Conservation (phyloP, 2,113 vertebrate species). For the Halcyon senegalensis region DNA sequence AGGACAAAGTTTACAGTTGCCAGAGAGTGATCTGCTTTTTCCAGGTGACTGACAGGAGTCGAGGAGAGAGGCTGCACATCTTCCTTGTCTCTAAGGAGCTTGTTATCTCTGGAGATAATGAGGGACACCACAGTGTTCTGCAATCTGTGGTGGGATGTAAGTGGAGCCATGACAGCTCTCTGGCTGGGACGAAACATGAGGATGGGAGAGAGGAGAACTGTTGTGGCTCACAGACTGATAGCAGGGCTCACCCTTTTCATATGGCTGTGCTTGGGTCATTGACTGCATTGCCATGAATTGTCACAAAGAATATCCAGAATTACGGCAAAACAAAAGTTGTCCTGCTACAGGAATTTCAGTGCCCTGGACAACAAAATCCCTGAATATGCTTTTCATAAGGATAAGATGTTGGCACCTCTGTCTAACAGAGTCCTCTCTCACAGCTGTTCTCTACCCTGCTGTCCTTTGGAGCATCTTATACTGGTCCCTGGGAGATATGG, state of each 20-base stretch:
- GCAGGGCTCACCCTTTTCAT: background rate
- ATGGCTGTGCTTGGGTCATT: background rate
- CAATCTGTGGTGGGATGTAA: constrained; percentile 11
- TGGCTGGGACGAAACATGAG: background rate
- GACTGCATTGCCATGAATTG: background rate
- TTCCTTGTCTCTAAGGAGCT: constrained; percentile 8
- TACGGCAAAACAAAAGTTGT: background rate
- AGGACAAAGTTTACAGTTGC: background rate
- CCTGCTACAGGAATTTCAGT: background rate
- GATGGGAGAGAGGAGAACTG: background rate
- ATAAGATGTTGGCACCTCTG: background rate
- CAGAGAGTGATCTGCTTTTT: background rate
- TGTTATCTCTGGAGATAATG: constrained; percentile 1
- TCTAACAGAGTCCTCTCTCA: background rate
- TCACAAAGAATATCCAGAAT: background rate
- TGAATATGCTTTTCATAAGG: background rate
- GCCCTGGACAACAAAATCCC: background rate
- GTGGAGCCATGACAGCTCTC: background rate
- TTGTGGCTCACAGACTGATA: background rate
- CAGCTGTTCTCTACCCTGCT: background rate
- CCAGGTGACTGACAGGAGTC: background rate
- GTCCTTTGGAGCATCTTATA: background rate
- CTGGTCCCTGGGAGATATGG: background rate
- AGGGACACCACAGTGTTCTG: background rate
- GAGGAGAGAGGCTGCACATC: background rate